Conservation (phyloP, 2,888 invertebrate species). For the Erebia epiphron region DNA sequence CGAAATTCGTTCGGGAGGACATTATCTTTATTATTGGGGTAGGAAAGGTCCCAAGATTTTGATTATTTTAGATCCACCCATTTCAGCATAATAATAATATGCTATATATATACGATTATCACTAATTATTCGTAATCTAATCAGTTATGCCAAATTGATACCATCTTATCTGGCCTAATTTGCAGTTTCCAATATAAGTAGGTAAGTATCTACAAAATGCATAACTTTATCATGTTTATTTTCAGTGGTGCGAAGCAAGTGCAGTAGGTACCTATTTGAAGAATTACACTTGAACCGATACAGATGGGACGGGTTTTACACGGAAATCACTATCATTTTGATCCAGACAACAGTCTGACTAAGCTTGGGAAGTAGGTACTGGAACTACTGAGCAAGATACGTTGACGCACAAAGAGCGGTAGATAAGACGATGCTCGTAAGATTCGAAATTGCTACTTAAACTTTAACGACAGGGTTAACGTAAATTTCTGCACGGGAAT, state of each 20-base stretch:
- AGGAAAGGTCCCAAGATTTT: too few relatives aligned
- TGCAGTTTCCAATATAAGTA: not conserved
- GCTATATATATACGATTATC: too few relatives aligned
- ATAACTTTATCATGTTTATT: not conserved
- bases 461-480: slow-evolving; percentile 57
- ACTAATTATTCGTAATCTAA: slow-evolving; percentile 1
- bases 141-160: not conserved
- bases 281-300: slow-evolving; percentile 13
- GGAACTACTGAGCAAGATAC: slow-evolving; percentile 39
- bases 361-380: slow-evolving; percentile 36
- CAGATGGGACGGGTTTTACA: slow-evolving; percentile 26
- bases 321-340: slow-evolving; percentile 28
- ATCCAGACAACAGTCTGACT: slow-evolving; percentile 34
- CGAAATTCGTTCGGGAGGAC: too few relatives aligned
- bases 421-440: slow-evolving; percentile 52
- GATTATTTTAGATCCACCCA: too few relatives aligned
- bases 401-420: slow-evolving; percentile 51
- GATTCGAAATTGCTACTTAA: slow-evolving; percentile 60
- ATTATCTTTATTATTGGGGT: too few relatives aligned
- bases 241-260: not conserved
- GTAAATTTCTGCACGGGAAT: slow-evolving; percentile 43
- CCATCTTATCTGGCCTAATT: not conserved
- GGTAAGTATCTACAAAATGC: not conserved
- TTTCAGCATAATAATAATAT: not conserved
- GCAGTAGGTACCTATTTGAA: not conserved